Evolutionary conservation across 2,797 vertebrate genomes (phyloP), one percentile per base, ranked within the genome.

Genomic region (Pangasius larnaudii): DNA sequence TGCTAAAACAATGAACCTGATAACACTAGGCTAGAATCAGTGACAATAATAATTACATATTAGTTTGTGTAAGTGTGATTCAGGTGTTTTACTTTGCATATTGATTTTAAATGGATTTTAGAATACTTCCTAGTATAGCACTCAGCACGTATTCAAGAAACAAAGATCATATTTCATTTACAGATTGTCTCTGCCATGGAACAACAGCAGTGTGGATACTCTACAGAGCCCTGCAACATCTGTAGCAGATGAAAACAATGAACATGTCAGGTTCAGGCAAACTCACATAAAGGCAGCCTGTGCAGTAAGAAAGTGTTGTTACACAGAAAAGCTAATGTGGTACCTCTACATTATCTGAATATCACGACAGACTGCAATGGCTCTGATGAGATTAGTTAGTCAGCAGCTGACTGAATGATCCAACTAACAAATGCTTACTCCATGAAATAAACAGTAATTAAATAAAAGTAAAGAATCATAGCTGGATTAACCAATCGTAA

Each of bases 1-100:
- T 61, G 24, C 24, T 61, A 7, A 27, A 61, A 61, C 8, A 61
- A 61, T 27, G 59, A 61, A 27, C 59, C 24, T 61, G 24, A 61
- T 61, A 27, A 24, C 22, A 27, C 59, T 61, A 61, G 59, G 24
- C 59, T 61, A 61, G 1, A 27, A 61, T 61, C 27, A 61, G 6
- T 59, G 58, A 19, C 6, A 59, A 27, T 2, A 61, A 24, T 61
- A 27, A 61, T 10, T 9, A 2, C 24, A 27, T 27, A 61, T 27
- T 24, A 61, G 80, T 77, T 84, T 87, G 51, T 87, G 36, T 58
- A 79, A 78, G 79, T n/a, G 85, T 75, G 78, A 87, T 92, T 93
- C 75, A 56, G 91, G 86, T 90, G 85, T 27, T 58, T 6, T 22
- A 39, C 87, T 91, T 91, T 91, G 77, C 84, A 92, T 90, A 87